phyloP scores from a whole-genome alignment of 2,113 vertebrate species.

The Serilophus lunatus region DNA sequence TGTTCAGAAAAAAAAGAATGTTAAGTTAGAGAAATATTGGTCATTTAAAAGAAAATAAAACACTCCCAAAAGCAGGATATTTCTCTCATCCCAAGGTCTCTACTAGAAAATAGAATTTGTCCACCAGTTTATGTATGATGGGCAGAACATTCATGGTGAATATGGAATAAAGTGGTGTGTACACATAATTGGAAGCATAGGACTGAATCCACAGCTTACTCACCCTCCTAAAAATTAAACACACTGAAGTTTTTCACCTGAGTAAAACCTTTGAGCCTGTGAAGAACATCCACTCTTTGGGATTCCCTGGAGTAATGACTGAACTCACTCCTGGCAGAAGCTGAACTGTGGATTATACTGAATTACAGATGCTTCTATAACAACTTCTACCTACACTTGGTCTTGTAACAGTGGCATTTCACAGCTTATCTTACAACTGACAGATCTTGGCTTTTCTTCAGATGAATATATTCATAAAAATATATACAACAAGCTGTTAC shows the following conservation, averaged over 20 bases:
- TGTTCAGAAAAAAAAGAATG: not conserved
- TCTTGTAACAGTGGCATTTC: not conserved
- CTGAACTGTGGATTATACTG: not conserved
- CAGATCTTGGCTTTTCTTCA: not conserved
- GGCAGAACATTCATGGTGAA: not conserved
- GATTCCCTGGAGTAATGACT: not conserved
- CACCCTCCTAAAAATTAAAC: not conserved
- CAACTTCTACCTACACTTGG: not conserved
- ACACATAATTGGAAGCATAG: not conserved
- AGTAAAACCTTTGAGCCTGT: not conserved
- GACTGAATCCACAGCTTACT: not conserved
- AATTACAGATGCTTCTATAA: not conserved
- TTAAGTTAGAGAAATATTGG: not conserved
- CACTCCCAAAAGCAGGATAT: not conserved
- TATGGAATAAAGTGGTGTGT: not conserved
- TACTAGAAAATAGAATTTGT: not conserved
- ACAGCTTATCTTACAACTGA: not conserved
- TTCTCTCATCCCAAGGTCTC: not conserved
- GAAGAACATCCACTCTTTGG: not conserved
- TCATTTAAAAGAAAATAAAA: not conserved
- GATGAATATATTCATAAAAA: not conserved
- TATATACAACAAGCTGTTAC: fast-evolving
- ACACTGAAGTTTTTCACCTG: not conserved
- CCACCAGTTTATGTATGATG: not conserved
- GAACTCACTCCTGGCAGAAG: not conserved